Evolutionary conservation across 2,888 invertebrate species (phyloP), one percentile per base, ranked within the genome.

Genomic region (Mesorhabditis spiculigera): DNA sequence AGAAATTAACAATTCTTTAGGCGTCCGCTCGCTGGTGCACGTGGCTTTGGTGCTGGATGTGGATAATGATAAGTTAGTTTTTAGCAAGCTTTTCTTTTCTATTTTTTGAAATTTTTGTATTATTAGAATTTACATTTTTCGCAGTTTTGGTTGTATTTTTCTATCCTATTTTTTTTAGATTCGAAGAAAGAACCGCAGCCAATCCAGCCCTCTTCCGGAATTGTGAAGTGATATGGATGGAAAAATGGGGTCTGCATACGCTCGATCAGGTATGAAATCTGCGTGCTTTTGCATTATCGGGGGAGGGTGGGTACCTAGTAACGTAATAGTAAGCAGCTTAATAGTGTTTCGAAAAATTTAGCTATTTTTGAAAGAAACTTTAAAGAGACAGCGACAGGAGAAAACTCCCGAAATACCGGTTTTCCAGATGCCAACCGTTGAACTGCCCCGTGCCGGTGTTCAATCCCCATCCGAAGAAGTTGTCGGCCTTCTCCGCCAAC

Each of bases 121-220:
- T 28, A 28, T 28, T 28, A 28, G 28, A 3, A 28, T 28, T 28
- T 28, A 28, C 1, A 28, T 28, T 28, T 28, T 28, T 28, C 3
- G n/a, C n/a, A n/a, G n/a, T n/a, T n/a, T n/a, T n/a, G n/a, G n/a
- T 28, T 28, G 28, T 28, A 28, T 28, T 28, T 1, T 28, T 28
- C n/a, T n/a, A n/a, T 3, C 28, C 28, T 28, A 50, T 50, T 50
- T n/a, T 10, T n/a, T 50, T n/a, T 50, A 50, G 58, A 50, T 90
- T 94, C 67, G 88, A 90, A 65, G 88, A 90, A 44, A 89, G 92
- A 80, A 90, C 93, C 82, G 90, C 91, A 80, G 91, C 90, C 75
- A 93, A 92, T 87, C 94, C 95, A 0, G 90, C 93, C 1, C 87
- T 95, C 65, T 90, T 91, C 86, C 91, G 92, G 81, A 90, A 90